Base-by-base conservation (phyloP, 2,888 invertebrate species). In the Tuberolachnus salignus region DNA sequence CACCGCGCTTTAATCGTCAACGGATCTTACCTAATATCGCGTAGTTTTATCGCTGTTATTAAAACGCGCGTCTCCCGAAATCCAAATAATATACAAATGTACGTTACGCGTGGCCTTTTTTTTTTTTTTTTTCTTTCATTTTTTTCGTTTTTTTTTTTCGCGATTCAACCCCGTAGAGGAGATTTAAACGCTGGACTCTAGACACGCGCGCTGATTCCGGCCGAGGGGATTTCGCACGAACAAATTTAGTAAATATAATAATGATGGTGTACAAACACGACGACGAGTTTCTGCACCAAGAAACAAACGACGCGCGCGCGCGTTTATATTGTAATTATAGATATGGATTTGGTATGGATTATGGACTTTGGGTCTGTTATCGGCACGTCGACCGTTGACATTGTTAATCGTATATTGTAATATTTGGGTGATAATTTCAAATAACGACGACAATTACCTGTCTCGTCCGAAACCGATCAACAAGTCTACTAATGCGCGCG, bases 161-260 rank as follows among this genome's bases (percentile, higher is more conserved):
- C 51, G 3, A 16, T 55, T 66, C 44, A 34, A 23, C 26, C 78
- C 34, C 26, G 16, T n/a, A n/a, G n/a, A n/a, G 64, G 78, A 49
- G 78, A 78, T 78, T 78, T 78, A 3, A 78, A 78, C 78, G 78
- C 78, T 69, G 78, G 78, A 14, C 44, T 23, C 44, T 19, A 8
- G 51, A 16, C 21, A 14, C 21, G 49, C 42, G n/a, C n/a, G n/a
- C n/a, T n/a, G n/a, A n/a, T 51, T 63, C 61, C 51, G 26, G 51
- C 10, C 9, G n/a, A n/a, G 34, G 2, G 9, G 49, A 61, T 61
- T 59, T 63, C 21, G 4, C 9, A 1, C 51, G 53, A 53, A 53
- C n/a, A n/a, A n/a, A n/a, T n/a, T n/a, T n/a, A n/a, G n/a, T n/a
- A n/a, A n/a, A n/a, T n/a, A n/a, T n/a, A n/a, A n/a, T n/a, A n/a